Evolutionary conservation across 2,888 invertebrate genomes (phyloP).

Genomic region (Pseudococcus jackbeardsleyi): DNA sequence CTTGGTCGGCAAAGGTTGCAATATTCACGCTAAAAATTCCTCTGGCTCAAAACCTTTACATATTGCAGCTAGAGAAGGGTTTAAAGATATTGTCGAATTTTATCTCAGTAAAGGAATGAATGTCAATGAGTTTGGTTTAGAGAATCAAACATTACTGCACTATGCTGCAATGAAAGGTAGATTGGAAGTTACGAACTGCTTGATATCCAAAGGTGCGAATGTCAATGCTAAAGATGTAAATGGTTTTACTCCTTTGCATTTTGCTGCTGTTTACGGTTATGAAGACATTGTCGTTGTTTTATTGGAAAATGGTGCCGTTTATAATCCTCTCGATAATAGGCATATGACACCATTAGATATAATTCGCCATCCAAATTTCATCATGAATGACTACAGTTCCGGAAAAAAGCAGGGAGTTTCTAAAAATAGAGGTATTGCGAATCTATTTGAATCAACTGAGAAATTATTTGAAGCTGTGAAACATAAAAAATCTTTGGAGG

Average conservation of each 20-base stretch:
- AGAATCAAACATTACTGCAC: slow-evolving; percentile 85
- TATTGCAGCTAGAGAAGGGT: not conserved
- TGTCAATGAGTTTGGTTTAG: slow-evolving; percentile 78
- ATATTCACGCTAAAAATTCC: not conserved
- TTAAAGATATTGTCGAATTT: not conserved
- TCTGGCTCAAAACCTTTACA: not conserved
- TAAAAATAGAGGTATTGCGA: not conserved
- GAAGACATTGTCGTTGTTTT: not conserved
- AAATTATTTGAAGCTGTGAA: not conserved
- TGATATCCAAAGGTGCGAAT: slow-evolving; percentile 80
- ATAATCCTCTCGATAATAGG: not conserved
- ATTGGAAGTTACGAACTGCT: slow-evolving; percentile 76
- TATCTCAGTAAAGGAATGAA: slow-evolving; percentile 73
- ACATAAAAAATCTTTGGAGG: not conserved
- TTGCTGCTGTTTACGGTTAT: not conserved
- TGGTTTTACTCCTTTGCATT: slow-evolving; percentile 72
- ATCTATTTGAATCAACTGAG: not conserved
- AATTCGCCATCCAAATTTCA: not conserved
- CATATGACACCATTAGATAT: not conserved
- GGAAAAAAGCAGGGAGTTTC: too few relatives aligned
- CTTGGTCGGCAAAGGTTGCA: slow-evolving; percentile 71
- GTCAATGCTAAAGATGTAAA: slow-evolving; percentile 78
- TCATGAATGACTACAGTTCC: too few relatives aligned
- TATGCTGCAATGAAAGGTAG: slow-evolving; percentile 90
- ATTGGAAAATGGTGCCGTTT: not conserved